A percentile compares a stretch with the other conserved stretches of the same genome.
phyloP scores from a whole-genome alignment of 2,797 vertebrate species.

The Falco novaeseelandiae region DNA sequence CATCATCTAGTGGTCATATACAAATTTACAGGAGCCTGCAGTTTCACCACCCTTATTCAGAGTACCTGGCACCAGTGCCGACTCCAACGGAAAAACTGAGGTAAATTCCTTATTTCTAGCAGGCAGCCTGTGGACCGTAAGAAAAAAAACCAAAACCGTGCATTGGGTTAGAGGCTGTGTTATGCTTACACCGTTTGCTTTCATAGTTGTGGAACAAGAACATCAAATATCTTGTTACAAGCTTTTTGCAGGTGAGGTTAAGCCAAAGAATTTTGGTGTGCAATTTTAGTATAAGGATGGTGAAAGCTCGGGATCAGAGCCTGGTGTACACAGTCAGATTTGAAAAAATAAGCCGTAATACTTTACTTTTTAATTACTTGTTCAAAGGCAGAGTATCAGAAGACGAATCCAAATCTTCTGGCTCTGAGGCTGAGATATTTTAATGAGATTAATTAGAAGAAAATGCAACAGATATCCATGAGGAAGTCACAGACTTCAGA shows the following conservation, averaged over 20 bases:
- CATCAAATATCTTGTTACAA: background rate
- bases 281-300: background rate
- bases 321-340: background rate
- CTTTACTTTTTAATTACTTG: background rate
- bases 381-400: background rate
- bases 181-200: background rate
- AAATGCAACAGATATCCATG: background rate
- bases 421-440: background rate
- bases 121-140: background rate
- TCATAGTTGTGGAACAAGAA: background rate
- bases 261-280: background rate
- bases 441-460: background rate
- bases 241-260: background rate
- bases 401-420: background rate
- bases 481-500: background rate
- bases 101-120: background rate
- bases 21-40: background rate
- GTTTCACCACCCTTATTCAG: background rate
- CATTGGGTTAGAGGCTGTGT: background rate
- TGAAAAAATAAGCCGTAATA: background rate
- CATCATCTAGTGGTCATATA: constrained; percentile 40
- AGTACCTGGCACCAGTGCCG: background rate
- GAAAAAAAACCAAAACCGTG: no score
- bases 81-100: background rate
- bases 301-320: background rate